Base-by-base conservation (phyloP, 2,888 invertebrate genomes). In the Pyrrhia umbra region DNA sequence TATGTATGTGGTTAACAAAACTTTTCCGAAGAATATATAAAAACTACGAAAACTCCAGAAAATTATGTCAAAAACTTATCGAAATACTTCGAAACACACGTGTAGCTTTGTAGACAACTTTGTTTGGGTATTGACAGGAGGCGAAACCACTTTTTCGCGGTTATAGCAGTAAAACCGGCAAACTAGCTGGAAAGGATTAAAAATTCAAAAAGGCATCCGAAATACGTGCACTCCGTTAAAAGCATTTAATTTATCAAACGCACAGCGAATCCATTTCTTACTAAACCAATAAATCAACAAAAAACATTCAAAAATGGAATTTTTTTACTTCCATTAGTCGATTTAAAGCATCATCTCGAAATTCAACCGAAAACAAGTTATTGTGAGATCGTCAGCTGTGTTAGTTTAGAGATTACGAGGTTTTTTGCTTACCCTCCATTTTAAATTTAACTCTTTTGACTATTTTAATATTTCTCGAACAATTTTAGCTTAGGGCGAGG, bases 401-500 rank as follows among this genome's bases (percentile, higher is more conserved):
- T 93, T 93, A 88, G 92, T 90, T 89, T 90, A 89, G 85, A 90
- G 93, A 92, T 94, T 93, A 93, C 80, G 79, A 84, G 30, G 84
- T 89, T 89, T 90, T 87, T 83, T 87, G 84, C 85, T 82, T 87
- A 89, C 91, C 92, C 92, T 90, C 87, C 87, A 83, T 91, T 93
- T 94, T 92, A 94, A 92, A 91, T 94, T 94, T 93, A 95, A 94
- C 94, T 94, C 94, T 94, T 94, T 94, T 93, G 90, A 92, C 92
- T 93, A 92, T 94, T 95, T 94, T 93, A 95, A 94, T 94, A 94
- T 93, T 94, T 93, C 88, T 91, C 89, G 90, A 90, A 91, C 85
- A 88, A 91, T 90, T 92, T 90, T 89, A 87, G 87, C 83, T 88
- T 89, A 60, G 92, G 92, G 92, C 84, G 92, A 92, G 93, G 92